Base-by-base conservation (phyloP, 2,888 invertebrate genomes). In the Saturnia japonica region DNA sequence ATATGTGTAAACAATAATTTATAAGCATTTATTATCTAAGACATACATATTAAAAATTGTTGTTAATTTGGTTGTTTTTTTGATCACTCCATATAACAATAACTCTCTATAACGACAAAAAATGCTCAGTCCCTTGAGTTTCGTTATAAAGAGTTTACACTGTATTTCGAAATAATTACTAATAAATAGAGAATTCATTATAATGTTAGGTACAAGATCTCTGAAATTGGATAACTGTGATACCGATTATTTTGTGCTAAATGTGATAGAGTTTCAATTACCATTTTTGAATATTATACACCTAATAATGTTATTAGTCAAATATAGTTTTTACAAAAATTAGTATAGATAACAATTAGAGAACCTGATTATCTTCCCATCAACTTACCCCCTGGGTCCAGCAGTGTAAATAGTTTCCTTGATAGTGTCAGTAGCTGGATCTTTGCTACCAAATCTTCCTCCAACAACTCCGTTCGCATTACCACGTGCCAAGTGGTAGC, bases 401-500 rank as follows among this genome's bases (percentile, higher is more conserved):
- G 97, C 96, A 12, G 97, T 96, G 84, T 97, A 97, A 64, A 95
- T 94, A 4, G 96, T 96, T 82, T 96, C 95, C 80, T 96, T 96
- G 69, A 96, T 93, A 68, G 94, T 94, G 70, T 96, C 96, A 75
- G 95, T 96, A 74, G 94, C 95, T n/a, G 97, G 96, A 87, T 96
- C 96, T 79, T 96, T 94, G 73, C 96, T 95, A 67, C 97, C 97
- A 85, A 96, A 96, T 84, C 96, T 94, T 70, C 96, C 96, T 73
- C 96, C 95, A 34, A 96, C 96, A 67, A 96, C 95, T 47, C 95
- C 95, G 68, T 94, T 94, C 77, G 96, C 94, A 85, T 96, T 96
- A 60, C 95, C 95, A 80, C 95, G 95, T 47, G 96, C 96, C 72
- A 95, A 87, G 85, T 97, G 97, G 85, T 96, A 97, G 80, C 96